These are phyloP conservation scores for Anarsia innoxiella DNA, from an alignment of 2,888 invertebrate species.

Conservation along the genomic window DNA sequence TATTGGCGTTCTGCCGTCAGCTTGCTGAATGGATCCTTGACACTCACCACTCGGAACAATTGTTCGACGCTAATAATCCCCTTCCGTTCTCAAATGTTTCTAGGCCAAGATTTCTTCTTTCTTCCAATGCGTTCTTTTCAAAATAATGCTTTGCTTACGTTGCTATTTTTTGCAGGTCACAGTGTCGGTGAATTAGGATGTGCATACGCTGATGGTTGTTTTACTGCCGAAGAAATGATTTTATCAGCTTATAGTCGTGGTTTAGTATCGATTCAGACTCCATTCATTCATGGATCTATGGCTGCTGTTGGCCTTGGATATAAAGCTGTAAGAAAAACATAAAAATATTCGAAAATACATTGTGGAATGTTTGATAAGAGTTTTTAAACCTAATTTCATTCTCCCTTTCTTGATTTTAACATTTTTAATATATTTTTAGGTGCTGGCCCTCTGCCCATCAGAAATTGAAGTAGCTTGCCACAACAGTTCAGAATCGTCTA, in stretches of 20 bases:
- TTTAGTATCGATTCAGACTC: conserved; percentile 77
- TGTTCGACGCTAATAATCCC: too few relatives aligned
- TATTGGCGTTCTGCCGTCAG: too few relatives aligned
- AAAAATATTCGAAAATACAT: not conserved
- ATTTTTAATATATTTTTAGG: not conserved
- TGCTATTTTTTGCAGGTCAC: conserved; percentile 18
- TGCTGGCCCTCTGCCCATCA: conserved; percentile 7
- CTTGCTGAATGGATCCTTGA: too few relatives aligned
- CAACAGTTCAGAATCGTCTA: conserved; percentile 13
- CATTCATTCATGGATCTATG: conserved; percentile 82
- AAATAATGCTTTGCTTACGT: too few relatives aligned
- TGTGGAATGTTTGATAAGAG: not conserved
- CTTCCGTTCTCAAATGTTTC: too few relatives aligned
- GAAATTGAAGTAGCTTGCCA: conserved; percentile 16
- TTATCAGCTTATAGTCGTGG: conserved; percentile 85
- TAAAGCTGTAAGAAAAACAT: conserved; percentile 19
- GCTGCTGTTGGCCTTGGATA: conserved; percentile 82
- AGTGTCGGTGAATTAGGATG: conserved; percentile 86
- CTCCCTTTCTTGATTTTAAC: too few relatives aligned
- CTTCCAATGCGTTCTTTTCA: too few relatives aligned
- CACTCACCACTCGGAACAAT: too few relatives aligned
- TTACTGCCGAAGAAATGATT: conserved; percentile 86
- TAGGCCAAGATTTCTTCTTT: too few relatives aligned
- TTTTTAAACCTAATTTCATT: not conserved
- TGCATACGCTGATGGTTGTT: conserved; percentile 60